Base-by-base conservation (phyloP, 2,888 invertebrate genomes). In the Drosophila tanythrix region DNA sequence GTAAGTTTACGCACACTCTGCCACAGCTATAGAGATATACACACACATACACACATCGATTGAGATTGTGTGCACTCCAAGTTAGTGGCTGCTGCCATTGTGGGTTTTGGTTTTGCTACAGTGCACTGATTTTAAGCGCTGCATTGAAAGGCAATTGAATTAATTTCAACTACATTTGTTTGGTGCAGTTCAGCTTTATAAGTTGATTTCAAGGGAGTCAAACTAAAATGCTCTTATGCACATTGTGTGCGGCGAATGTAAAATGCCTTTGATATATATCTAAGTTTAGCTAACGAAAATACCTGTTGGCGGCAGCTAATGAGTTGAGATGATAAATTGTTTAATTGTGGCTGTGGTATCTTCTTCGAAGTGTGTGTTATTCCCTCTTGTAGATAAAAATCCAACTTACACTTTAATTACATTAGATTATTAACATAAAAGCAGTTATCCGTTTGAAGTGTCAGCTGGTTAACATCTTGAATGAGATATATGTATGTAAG, bases 1-100 rank as follows among this genome's bases (percentile, higher is more conserved):
- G 93, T 93, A 92, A 92, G 92, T 91, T 81, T 75, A 67, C 71
- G 56, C 53, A 60, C 59, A 50, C 65, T 18, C 21, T 8, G 18
- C 21, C 36, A 40, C 38, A 65, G n/a, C 40, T 13, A 64, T 3
- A 29, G 10, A 21, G 18, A 27, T 29, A 56, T 1, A n/a, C 10
- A 25, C 21, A 46, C 43, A 35, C 31, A 51, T 3, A 13, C 21
- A 55, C 36, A 50, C 11, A 31, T 62, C 57, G 52, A 36, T 40
- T 69, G 73, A 65, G 74, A 56, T 62, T 72, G 68, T 65, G 70
- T 60, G 52, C 66, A 33, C 55, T 61, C 61, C 18, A 79, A 89
- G 88, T 76, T 73, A 69, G 71, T 70, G 60, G 72, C 56, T 67
- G 69, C 61, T 65, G 74, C 57, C 43, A 64, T 68, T 79, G 81